Base-by-base conservation (phyloP, 2,888 invertebrate genomes). In the Sinopyrophorus schimmeli region DNA sequence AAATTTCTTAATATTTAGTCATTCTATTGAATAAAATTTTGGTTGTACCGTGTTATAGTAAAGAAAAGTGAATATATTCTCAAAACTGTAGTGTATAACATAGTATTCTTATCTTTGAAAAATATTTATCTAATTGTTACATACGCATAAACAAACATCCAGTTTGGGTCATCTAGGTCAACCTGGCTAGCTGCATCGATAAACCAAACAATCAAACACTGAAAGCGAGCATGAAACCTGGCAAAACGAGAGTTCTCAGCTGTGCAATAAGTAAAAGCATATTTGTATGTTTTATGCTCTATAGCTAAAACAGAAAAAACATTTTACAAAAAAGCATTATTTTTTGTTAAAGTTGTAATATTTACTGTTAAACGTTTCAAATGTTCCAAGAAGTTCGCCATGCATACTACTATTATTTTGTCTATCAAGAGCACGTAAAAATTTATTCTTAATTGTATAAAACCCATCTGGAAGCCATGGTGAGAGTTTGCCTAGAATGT, bases 151-250 rank as follows among this genome's bases (percentile, higher is more conserved):
- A 90, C 92, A 68, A 88, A 91, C 43, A 85, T 81, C 97, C 98
- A 99, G 60, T 87, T 85, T 7, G 88, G 84, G 76, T 99, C 98
- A 70, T 92, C 89, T 2, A 86, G 79, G 73, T 97, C 96, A 59
- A 99, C 92, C 66, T 87, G 95, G 20, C 90, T 91, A 1, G 95
- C 96, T 7, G 92, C 96, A 78, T 99, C 98, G 58, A 99, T 92
- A 74, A 87, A 98, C 89, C 93, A 97, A 48, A 96, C 75, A 5
- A 97, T 79, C 66, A 96, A 92, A 0, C 93, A 91, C 74, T 97
- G 94, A 59, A 97, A 76, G 39, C 90, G 80, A 57, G 84, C 79
- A 70, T 96, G 92, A 69, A 86, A 96, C 3, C 80, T 78, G 15
- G 82, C 70, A 69, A 95, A 96, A 0, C 86, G 84, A 1, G 84